These are phyloP conservation scores for Ophraella communa DNA, from an alignment of 2,888 invertebrate genomes.

Conservation along the genomic window DNA sequence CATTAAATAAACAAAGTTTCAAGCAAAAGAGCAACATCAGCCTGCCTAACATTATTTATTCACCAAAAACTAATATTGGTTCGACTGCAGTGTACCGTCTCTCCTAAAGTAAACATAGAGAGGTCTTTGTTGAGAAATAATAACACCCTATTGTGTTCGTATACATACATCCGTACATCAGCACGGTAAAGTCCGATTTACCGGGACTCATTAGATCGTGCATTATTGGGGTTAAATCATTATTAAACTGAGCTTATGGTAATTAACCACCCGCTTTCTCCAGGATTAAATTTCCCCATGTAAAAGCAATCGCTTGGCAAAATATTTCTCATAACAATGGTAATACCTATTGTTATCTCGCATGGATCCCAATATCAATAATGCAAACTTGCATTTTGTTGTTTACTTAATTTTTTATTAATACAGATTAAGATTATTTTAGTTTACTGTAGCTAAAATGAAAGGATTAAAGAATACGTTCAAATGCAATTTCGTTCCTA, in stretches of 20 bases:
- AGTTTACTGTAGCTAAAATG: too few species aligned
- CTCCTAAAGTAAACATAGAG: slow-evolving; percentile 14
- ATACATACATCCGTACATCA: background rate
- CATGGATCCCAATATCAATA: background rate
- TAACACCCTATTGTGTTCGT: slow-evolving; percentile 6
- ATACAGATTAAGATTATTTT: too few species aligned
- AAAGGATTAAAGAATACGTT: too few species aligned
- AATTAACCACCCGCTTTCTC: slow-evolving; percentile 28
- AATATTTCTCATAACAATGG: slow-evolving; percentile 26
- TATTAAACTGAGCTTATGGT: slow-evolving; percentile 33
- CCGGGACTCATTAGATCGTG: slow-evolving; percentile 24
- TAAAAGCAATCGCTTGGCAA: slow-evolving; percentile 18
- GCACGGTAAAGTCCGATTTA: slow-evolving; percentile 13
- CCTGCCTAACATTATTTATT: slow-evolving; percentile 17
- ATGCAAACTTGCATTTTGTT: slow-evolving; percentile 1
- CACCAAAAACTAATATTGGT: slow-evolving; percentile 26
- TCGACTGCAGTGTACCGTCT: background rate
- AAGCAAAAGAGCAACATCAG: background rate
- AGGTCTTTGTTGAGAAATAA: background rate
- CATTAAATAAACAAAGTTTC: background rate
- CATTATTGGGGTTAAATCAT: slow-evolving; percentile 31
- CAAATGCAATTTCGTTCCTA: too few species aligned
- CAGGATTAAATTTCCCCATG: slow-evolving; percentile 15
- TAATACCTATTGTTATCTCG: slow-evolving; percentile 4
- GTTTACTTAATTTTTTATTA: background rate